Evolutionary conservation across 2,113 vertebrate species (phyloP), one percentile per base, ranked within the genome.

Genomic region (Mustela nigripes): DNA sequence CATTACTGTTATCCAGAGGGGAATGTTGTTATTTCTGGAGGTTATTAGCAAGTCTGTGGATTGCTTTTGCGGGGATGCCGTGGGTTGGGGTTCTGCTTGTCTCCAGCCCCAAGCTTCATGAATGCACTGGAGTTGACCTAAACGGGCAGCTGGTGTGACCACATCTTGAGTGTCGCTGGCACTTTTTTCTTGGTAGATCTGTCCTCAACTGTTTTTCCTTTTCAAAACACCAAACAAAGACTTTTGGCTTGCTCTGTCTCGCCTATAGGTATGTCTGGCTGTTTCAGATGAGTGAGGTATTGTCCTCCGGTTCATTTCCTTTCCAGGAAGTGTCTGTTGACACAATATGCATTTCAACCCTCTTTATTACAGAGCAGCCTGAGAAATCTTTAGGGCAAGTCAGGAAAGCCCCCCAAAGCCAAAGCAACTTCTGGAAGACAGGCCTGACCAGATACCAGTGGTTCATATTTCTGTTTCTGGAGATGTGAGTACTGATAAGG

Each of bases 301-400:
- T 99, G 98, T 98, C 98, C 96, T 98, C 28, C 85, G 94, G 92
- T 97, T 98, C 98, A 97, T 97, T 96, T 98, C 95, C 97, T 97
- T 98, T 93, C 98, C 98, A 98, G 98, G 98, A 98, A 98, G 93
- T 95, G 56, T 98, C 97, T 98, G 97, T 98, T 98, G 96, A 98
- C 94, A 97, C 26, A 97, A 98, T 91, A 95, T 96, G 93, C 4
- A 10, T 98, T 98, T 98, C 98, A 98, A 67, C 98, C 97, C 93
- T 98, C 96, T 98, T 98, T 98, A 95, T 98, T 98, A 92, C 16
- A 96, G 91, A 97, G 95, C 0, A 21, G 92, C 92, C 97, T 98
- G 97, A 89, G 92, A 98, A 98, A 82, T 89, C 98, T 98, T 96
- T 0, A 0, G 96, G 98, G 94, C 94, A 98, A 98, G 87, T 97